These are phyloP conservation scores for Euphonia xanthogaster DNA, from an alignment of 2,797 vertebrate species.

Conservation along the genomic window DNA sequence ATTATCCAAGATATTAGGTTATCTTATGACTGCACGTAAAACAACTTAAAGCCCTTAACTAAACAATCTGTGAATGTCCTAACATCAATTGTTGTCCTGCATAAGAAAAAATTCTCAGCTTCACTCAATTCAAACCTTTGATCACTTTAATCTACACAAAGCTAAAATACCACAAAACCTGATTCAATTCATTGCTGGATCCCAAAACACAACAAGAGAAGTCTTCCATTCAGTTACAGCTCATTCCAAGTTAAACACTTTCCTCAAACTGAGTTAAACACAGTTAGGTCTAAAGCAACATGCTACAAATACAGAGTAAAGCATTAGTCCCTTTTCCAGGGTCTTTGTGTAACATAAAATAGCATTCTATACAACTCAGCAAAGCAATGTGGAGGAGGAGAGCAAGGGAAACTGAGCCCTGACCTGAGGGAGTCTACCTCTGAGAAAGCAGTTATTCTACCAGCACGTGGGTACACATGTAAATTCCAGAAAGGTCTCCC, in stretches of 20 bases:
- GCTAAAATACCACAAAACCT: neutral
- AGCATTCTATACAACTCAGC: neutral
- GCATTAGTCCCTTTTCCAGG: neutral
- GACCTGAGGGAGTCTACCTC: neutral
- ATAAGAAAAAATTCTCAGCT: neutral
- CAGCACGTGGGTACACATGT: fast-evolving
- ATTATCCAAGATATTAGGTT: neutral
- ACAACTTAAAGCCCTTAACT: neutral
- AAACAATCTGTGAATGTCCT: neutral
- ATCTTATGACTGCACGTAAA: neutral
- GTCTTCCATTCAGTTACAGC: neutral
- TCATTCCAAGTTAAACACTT: neutral
- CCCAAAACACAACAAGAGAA: neutral
- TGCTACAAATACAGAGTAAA: neutral
- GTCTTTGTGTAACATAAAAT: neutral
- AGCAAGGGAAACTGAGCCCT: neutral
- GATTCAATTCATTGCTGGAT: neutral
- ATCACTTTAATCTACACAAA: fast-evolving
- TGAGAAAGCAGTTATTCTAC: neutral
- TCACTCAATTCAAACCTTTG: neutral
- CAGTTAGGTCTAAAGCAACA: neutral
- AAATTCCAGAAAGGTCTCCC: neutral
- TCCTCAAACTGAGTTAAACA: neutral
- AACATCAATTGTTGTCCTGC: neutral
- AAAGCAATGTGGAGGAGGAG: neutral